Base-by-base conservation (phyloP, 2,113 vertebrate genomes). In the Nyctereutes procyonoides region DNA sequence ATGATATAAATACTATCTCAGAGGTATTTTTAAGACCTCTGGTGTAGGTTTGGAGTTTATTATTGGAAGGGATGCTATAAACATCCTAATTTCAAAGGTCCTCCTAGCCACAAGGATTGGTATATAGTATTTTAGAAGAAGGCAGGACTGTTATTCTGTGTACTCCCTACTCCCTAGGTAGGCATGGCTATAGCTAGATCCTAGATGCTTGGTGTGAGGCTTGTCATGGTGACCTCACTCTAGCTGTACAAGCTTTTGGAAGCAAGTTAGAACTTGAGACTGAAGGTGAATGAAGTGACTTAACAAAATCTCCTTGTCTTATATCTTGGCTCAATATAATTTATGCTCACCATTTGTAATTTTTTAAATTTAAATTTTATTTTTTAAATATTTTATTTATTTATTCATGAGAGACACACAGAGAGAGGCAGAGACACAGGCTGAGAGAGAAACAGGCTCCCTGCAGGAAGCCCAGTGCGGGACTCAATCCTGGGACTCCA, bases 21-120 rank as follows among this genome's bases (percentile, higher is more conserved):
- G 81, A 79, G 48, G 81, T 94, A 76, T 87, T 97, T 97, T 92
- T 80, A 48, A 89, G 94, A 84, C 85, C 51, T 76, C 24, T 1
- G 0, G 2, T 69, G 2, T 83, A 55, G 77, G 58, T 93, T 89
- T 88, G 35, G 32, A 94, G 94, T 96, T 90, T 86, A 85, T 56
- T 53, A 15, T 93, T 88, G 16, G 77, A 90, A 95, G 48, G 28
- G 13, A 62, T 86, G 60, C 26, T 83, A 1, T 84, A 2, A 67
- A 7, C 38, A 32, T 79, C 51, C 62, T 92, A 24, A 90, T 90
- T 74, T 14, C 28, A 43, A 73, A 35, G 38, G 12, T 74, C 32
- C 10, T 17, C 12, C 14, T 26, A 55, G 62, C 30, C 60, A 60
- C 10, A 48, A 24, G 26, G 14, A 7, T 69, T 88, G 63, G n/a